Evolutionary conservation across 2,888 invertebrate species (phyloP).

Genomic region (Timema podura): DNA sequence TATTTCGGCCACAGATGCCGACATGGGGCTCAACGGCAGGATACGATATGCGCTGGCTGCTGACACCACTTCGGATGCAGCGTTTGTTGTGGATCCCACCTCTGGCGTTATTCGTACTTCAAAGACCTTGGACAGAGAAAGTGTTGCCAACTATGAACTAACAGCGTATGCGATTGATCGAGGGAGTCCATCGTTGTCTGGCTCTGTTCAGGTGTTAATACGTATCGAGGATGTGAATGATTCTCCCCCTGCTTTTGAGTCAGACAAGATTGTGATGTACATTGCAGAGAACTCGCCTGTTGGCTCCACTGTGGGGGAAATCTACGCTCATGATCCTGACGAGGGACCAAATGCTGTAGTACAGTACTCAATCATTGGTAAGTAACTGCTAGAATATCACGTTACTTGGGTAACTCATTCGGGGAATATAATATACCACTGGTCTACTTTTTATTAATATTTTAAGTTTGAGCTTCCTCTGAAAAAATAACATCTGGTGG

Average conservation of each 20-base stretch:
- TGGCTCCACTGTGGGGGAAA: constrained; percentile 88
- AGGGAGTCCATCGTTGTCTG: constrained; percentile 35
- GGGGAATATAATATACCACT: neutral
- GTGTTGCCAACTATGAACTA: constrained; percentile 76
- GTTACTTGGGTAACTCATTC: no score
- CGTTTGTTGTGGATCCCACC: constrained; percentile 88
- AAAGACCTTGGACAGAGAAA: constrained; percentile 87
- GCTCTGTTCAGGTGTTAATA: constrained; percentile 57
- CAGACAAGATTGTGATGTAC: constrained; percentile 81
- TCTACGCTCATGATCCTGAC: constrained; percentile 87
- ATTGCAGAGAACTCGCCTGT: constrained; percentile 95
- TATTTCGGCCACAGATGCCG: constrained; percentile 78
- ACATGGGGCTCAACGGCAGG: constrained; percentile 81
- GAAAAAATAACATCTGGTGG: neutral
- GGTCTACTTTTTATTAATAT: neutral
- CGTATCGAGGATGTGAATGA: constrained; percentile 86
- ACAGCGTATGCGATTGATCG: constrained; percentile 83
- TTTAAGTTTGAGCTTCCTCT: neutral
- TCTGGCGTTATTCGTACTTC: constrained; percentile 90
- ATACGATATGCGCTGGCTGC: constrained; percentile 74
- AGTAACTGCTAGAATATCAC: constrained; percentile 13
- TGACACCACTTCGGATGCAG: constrained; percentile 66
- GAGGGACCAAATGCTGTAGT: constrained; percentile 88
- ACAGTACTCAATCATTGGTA: constrained; percentile 89
- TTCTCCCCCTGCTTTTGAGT: constrained; percentile 84